Conservation (phyloP, 2,113 vertebrate genomes). For the Elephas maximus region DNA sequence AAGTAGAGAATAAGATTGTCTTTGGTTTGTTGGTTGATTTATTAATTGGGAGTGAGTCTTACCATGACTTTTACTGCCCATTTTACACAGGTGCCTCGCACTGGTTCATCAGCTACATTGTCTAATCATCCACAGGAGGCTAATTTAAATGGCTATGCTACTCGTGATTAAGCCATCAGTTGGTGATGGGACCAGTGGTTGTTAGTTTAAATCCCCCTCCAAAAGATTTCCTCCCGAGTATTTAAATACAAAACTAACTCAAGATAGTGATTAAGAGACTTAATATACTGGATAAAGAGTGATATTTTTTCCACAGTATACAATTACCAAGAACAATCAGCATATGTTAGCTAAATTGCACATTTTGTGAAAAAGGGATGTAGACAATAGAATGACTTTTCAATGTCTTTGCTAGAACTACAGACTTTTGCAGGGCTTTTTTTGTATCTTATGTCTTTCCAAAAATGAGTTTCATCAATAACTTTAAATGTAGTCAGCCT, state of each 20-base stretch:
- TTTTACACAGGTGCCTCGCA: constrained; percentile 81
- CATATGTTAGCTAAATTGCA: constrained; percentile 62
- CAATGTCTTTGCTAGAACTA: background rate
- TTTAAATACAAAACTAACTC: constrained; percentile 65
- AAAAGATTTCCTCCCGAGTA: constrained; percentile 67
- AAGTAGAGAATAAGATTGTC: constrained; percentile 48
- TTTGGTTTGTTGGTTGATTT: constrained; percentile 77
- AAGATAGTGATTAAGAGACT: constrained; percentile 58
- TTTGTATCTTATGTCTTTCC: constrained; percentile 5
- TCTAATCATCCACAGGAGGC: constrained; percentile 79
- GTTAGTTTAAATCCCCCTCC: constrained; percentile 74
- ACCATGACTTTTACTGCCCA: constrained; percentile 75
- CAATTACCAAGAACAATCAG: constrained; percentile 56
- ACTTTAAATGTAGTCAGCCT: background rate
- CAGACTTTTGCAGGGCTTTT: background rate
- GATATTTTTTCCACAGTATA: constrained; percentile 35
- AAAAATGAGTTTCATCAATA: constrained; percentile 41
- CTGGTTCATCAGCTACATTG: constrained; percentile 73
- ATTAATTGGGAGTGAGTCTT: constrained; percentile 77
- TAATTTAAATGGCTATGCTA: constrained; percentile 80
- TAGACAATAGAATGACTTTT: constrained; percentile 29
- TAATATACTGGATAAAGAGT: background rate
- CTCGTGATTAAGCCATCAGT: constrained; percentile 80
- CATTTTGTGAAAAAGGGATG: constrained; percentile 46
- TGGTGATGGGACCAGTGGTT: constrained; percentile 75